A percentile compares a stretch with the other conserved stretches of the same genome.
Conservation (phyloP, 2,888 invertebrate species). For the Lepidocyrtoides sp. region DNA sequence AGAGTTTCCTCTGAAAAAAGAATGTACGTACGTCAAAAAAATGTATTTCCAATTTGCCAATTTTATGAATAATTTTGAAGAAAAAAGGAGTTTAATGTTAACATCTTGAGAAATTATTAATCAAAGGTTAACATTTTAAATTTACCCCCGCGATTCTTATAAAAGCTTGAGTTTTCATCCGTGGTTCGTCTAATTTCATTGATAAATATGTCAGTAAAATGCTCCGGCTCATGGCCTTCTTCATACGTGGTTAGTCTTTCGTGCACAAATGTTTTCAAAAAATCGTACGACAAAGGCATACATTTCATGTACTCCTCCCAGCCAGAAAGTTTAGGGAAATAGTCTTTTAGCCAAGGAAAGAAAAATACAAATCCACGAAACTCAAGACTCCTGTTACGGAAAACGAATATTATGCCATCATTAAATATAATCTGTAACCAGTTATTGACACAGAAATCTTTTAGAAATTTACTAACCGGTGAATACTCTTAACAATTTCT, state of each 20-base stretch:
- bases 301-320: constrained; percentile 76
- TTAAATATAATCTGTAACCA: background rate
- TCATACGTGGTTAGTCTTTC: constrained; percentile 67
- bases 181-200: constrained; percentile 79
- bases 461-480: constrained; percentile 53
- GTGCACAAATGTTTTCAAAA: constrained; percentile 75
- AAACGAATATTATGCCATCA: background rate
- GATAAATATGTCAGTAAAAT: constrained; percentile 83
- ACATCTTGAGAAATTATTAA: too few relatives aligned
- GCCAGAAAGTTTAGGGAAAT: constrained; percentile 74
- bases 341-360: constrained; percentile 77
- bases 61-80: too few relatives aligned
- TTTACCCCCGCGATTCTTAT: constrained; percentile 81
- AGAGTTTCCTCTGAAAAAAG: constrained; percentile 52
- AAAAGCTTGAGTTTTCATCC: constrained; percentile 81
- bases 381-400: constrained; percentile 10
- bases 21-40: too few relatives aligned
- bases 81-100: too few relatives aligned
- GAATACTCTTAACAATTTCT: constrained; percentile 74
- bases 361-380: constrained; percentile 75
- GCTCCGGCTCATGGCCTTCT: constrained; percentile 71
- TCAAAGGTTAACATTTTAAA: too few relatives aligned
- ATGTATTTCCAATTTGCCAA: too few relatives aligned
- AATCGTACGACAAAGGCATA: constrained; percentile 72
- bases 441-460: background rate